Conservation (phyloP, 2,797 vertebrate species). For the Scyliorhinus canicula region DNA sequence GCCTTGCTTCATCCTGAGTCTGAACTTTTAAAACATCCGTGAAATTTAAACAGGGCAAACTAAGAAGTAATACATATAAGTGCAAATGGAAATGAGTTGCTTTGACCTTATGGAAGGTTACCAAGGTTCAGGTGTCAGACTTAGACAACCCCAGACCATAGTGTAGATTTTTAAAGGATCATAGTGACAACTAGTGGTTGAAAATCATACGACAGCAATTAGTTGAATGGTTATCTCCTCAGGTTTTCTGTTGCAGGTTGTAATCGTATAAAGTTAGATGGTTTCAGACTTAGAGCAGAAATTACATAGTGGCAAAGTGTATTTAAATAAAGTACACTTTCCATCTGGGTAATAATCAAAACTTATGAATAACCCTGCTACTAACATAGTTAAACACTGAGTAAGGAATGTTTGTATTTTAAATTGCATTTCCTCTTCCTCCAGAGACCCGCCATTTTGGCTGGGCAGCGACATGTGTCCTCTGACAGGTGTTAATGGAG, state of each 20-base stretch:
- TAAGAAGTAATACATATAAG: not conserved
- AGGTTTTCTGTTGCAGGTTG: not conserved
- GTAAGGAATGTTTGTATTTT: not conserved
- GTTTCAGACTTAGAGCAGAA: not conserved
- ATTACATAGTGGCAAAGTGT: not conserved
- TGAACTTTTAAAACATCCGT: not conserved
- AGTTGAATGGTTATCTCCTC: not conserved
- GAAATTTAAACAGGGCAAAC: not conserved
- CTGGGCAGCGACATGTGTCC: not conserved
- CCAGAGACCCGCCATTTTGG: constrained; percentile 1
- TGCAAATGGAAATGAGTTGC: not conserved
- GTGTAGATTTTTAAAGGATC: constrained; percentile 6
- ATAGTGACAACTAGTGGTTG: constrained; percentile 28
- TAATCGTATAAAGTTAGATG: not conserved
- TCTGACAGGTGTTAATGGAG: not conserved
- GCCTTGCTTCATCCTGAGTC: not conserved
- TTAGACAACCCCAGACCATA: not conserved
- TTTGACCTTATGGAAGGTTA: not conserved
- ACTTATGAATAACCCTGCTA: not conserved
- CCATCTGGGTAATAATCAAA: not conserved
- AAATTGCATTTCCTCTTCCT: constrained; percentile 2
- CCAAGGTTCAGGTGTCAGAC: not conserved
- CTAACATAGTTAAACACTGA: not conserved
- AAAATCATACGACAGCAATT: not conserved
- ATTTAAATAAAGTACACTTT: not conserved